These are phyloP conservation scores for Hypsopygia costalis DNA, from an alignment of 2,888 invertebrate species.

Conservation along the genomic window DNA sequence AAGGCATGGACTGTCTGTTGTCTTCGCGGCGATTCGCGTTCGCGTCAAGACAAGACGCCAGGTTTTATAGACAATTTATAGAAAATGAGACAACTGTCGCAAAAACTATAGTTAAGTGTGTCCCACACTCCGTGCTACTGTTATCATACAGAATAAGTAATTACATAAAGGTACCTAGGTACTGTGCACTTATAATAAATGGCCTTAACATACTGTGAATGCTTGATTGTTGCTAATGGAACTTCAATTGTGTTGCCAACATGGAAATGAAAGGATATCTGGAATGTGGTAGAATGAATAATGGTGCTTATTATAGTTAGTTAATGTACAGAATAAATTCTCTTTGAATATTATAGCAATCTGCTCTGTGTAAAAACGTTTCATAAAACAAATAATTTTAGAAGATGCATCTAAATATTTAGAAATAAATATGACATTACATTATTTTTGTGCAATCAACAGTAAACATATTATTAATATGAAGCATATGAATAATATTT, in stretches of 20 bases:
- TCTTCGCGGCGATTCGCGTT: no score
- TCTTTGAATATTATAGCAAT: constrained; percentile 63
- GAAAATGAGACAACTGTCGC: no score
- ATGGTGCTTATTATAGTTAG: constrained; percentile 78
- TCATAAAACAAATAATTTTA: constrained; percentile 10
- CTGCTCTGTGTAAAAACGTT: constrained; percentile 38
- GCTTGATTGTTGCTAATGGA: constrained; percentile 20
- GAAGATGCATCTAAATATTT: neutral
- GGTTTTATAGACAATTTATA: no score
- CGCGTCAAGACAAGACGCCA: no score
- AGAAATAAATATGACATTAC: constrained; percentile 7
- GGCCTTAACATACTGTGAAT: constrained; percentile 48
- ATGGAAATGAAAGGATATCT: constrained; percentile 26
- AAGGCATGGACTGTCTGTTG: no score
- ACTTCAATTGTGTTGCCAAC: constrained; percentile 42
- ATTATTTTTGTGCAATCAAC: constrained; percentile 46
- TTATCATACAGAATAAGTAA: constrained; percentile 11
- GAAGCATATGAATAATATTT: constrained; percentile 10
- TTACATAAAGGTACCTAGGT: constrained; percentile 13
- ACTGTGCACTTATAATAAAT: constrained; percentile 31
- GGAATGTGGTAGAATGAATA: constrained; percentile 55
- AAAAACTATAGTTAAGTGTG: no score
- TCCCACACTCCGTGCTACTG: no score
- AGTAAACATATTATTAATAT: constrained; percentile 23
- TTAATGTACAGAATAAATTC: constrained; percentile 78